Percentiles rank a stretch among this genome's conserved stretches.
Conservation (phyloP, 2,113 vertebrate species). For the Cervus canadensis region DNA sequence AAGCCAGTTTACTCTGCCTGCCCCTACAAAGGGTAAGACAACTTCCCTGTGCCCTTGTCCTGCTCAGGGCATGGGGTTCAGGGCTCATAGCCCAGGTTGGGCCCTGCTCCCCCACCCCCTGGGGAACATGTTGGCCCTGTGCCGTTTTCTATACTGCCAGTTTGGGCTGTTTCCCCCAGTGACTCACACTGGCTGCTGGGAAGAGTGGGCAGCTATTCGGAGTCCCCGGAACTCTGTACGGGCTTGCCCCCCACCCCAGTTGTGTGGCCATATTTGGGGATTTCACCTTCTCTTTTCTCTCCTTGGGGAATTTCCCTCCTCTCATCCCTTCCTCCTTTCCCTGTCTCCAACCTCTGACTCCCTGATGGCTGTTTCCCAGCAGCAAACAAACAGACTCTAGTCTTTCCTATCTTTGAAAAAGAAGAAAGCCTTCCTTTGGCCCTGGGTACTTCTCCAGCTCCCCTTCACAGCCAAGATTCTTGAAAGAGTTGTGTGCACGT, state of each 20-base stretch:
- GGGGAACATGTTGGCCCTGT: constrained; percentile 27
- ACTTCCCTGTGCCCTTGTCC: neutral
- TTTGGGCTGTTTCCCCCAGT: constrained; percentile 43
- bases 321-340: neutral
- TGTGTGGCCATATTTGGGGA: constrained; percentile 12
- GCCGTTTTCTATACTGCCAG: constrained; percentile 18
- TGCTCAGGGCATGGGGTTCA: neutral
- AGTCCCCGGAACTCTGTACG: constrained; percentile 30
- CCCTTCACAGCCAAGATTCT: constrained; percentile 30
- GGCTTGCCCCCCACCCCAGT: neutral
- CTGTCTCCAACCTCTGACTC: constrained; percentile 2
- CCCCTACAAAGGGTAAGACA: neutral
- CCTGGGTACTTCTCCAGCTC: neutral
- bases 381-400: constrained; percentile 30
- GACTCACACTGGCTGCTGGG: constrained; percentile 44
- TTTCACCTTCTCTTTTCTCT: neutral
- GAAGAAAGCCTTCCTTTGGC: constrained; percentile 12
- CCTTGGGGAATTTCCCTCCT: neutral
- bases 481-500: neutral
- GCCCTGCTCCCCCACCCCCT: neutral
- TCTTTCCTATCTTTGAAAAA: constrained; percentile 42
- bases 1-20: neutral
- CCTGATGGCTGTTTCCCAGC: neutral
- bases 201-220: constrained; percentile 49
- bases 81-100: constrained; percentile 23